Evolutionary conservation across 2,113 vertebrate species (phyloP), one percentile per base, ranked within the genome.

Genomic region (Lycaon pictus): DNA sequence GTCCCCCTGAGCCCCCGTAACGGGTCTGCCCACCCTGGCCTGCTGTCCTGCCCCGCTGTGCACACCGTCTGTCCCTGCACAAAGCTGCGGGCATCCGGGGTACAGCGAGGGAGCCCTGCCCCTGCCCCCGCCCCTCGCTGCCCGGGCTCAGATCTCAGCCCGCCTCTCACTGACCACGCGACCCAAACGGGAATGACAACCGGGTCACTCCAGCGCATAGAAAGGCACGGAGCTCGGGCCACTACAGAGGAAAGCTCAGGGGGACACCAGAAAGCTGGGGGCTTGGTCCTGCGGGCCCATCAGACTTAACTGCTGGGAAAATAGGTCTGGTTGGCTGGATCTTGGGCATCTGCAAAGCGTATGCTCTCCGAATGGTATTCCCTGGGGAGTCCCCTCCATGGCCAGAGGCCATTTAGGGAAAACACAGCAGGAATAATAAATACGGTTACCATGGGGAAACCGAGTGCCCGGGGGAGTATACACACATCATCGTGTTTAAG

Each of bases 191-290:
- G 69, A 43, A 11, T 4, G 43, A 48, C 0, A 12, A 2, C 19
- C 15, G 17, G 19, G 11, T 5, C 0, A 5, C 7, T 15, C 7
- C 19, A 35, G 4, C 7, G 15, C 60, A 1, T 2, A 19, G 65
- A 11, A 12, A 13, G 67, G 29, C 67, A 0, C 67, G 11, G 35
- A 17, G n/a, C 76, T 55, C 19, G 0, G 20, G 0, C 2, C 10
- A 7, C 88, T 5, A 5, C 12, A 2, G 15, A 11, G 29, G 0
- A 12, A 1, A 35, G 58, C 20, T 3, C 0, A 2, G 1, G 12
- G 23, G 1, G 35, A 56, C 1, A 1, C 12, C 3, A 23, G 22
- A 0, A 0, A 3, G 2, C 35, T 6, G 32, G 58, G 2, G 1
- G 58, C 83, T 29, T 8, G 4, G 51, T 17, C n/a, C 27, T 4